These are phyloP conservation scores for Turdus rufiventris DNA, from an alignment of 2,113 vertebrate species.

Conservation along the genomic window DNA sequence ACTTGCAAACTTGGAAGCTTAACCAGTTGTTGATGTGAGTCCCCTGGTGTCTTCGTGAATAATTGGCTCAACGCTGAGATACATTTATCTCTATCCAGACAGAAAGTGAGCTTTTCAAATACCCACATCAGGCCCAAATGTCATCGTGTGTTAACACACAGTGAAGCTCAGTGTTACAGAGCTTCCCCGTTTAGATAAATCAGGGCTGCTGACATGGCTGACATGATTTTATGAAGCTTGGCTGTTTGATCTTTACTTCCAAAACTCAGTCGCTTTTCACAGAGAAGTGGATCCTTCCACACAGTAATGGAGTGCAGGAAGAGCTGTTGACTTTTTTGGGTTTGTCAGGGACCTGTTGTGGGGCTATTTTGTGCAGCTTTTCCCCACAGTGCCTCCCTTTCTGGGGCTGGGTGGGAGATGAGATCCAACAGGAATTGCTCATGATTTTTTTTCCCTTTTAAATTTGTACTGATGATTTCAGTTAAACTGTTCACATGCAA, in stretches of 20 bases:
- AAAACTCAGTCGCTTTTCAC: background rate
- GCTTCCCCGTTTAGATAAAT: background rate
- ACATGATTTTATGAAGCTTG: background rate
- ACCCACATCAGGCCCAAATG: background rate
- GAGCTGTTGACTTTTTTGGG: background rate
- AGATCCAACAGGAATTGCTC: background rate
- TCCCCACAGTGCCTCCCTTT: background rate
- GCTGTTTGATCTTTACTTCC: background rate
- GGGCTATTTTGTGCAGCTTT: background rate
- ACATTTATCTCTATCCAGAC: background rate
- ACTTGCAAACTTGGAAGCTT: conserved; percentile 11
- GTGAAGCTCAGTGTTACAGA: background rate
- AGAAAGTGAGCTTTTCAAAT: background rate
- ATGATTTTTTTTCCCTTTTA: fast-evolving
- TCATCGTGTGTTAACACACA: background rate
- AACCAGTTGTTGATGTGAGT: conserved; percentile 21
- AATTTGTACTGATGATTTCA: background rate
- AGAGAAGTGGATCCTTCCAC: background rate
- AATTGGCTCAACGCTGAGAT: background rate
- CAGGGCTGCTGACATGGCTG: background rate
- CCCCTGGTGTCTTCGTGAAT: background rate
- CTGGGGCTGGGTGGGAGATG: background rate
- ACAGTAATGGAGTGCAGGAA: background rate
- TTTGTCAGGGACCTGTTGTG: background rate
- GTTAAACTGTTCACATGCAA: background rate